Evolutionary conservation across 2,888 invertebrate genomes (phyloP), one percentile per base, ranked within the genome.

Genomic region (Ceratothoa steindachneri): DNA sequence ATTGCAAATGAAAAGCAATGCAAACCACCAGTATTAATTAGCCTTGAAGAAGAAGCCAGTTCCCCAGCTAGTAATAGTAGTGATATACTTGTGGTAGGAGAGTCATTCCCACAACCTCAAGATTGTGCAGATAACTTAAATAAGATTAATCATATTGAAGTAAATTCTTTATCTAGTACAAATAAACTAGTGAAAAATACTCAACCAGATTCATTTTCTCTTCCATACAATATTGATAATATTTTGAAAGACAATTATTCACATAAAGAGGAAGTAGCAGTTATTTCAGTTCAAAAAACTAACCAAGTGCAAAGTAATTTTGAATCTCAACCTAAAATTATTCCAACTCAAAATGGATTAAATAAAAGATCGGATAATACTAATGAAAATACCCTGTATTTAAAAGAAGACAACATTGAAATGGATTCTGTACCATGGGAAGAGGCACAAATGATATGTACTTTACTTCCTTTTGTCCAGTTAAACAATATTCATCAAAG

Each of bases 1-100:
- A 41, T 41, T 41, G 41, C 15, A 9, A 15, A 41, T 41, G 41
- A 9, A 9, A 41, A 41, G 5, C 5, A 41, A 41, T 15, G 22
- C 1, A 60, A n/a, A 24, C 12, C 12, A 3, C 60, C 60, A 22
- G 22, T 24, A 1, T 1, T 60, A 24, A 60, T 60, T 22, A 60
- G 12, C 12, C 60, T 60, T 22, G 60, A 60, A 22, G 60, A 7
- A 60, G 60, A 2, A 4, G 60, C 41, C 41, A 41, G 27, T 24
- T 60, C 60, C 24, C 60, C 60, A 12, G 60, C 60, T 22, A 60
- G 60, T 60, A 60, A 3, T 60, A 24, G 60, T 24, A 60, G 60
- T 60, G 60, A 60, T 60, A 7, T 60, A 2, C 22, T 60, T 4
- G n/a, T 60, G 27, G 60, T 60, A 2, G 60, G 24, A 60, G 60